Conservation (phyloP, 2,113 vertebrate species). For the Lontra canadensis region DNA sequence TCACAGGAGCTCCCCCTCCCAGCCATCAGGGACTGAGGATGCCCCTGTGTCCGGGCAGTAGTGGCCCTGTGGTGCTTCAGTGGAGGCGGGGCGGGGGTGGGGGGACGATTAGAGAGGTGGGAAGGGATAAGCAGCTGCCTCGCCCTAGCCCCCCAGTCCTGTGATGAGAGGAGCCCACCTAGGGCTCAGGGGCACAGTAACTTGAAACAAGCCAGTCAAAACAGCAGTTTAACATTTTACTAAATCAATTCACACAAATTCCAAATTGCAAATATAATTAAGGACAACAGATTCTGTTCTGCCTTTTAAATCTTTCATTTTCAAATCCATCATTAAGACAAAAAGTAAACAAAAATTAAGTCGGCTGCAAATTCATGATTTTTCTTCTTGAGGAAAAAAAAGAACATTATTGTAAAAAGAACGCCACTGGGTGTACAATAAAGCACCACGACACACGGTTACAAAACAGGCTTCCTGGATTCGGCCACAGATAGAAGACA, state of each 20-base stretch:
- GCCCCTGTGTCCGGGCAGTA: background rate
- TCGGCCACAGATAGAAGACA: slow-evolving; percentile 81
- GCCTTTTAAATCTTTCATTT: slow-evolving; percentile 78
- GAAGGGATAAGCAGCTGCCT: background rate
- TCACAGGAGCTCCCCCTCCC: background rate
- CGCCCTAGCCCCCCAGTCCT: background rate
- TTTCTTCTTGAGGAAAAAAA: slow-evolving; percentile 62
- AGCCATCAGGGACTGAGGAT: background rate
- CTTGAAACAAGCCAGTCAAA: slow-evolving; percentile 64
- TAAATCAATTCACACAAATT: slow-evolving; percentile 93
- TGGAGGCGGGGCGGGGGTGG: background rate
- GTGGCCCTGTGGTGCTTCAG: background rate
- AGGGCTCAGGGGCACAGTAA: slow-evolving; percentile 49
- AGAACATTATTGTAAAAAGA: slow-evolving; percentile 77
- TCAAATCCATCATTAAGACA: slow-evolving; percentile 88
- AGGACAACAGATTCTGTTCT: slow-evolving; percentile 81
- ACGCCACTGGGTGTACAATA: slow-evolving; percentile 84
- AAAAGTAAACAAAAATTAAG: slow-evolving; percentile 89
- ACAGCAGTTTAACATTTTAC: slow-evolving; percentile 90
- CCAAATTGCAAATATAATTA: slow-evolving; percentile 91
- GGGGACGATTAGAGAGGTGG: too few species aligned
- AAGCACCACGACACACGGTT: slow-evolving; percentile 90
- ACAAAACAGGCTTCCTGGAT: slow-evolving; percentile 84
- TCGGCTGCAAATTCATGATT: slow-evolving; percentile 84
- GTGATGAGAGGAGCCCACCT: rapidly evolving